Evolutionary conservation across 1,140 invertebrate species (phyloP), one percentile per base, ranked within the genome.

Genomic region (Adelges cooleyi): DNA sequence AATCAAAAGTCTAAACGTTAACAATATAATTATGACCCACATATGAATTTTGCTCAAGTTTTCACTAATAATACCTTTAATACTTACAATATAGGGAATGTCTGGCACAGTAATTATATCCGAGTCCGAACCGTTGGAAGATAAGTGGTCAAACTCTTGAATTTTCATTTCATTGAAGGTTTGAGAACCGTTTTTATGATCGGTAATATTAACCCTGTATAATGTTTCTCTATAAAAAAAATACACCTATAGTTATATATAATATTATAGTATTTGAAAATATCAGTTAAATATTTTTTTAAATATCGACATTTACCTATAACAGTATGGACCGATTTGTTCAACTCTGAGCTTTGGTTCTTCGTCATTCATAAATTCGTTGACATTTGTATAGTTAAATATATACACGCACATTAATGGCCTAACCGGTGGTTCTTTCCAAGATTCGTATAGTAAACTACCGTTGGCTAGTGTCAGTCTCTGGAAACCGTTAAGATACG

Each of bases 291-390:
- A n/a, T n/a, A n/a, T n/a, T n/a, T n/a, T n/a, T n/a, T n/a, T n/a
- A n/a, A 42, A 44, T 27, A 40, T 8, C 13, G 8, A 25, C 15
- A 29, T 46, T 25, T 40, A 93, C 90, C 81, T 87, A 76, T 93
- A 95, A 15, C 90, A 87, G 74, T 92, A 95, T 0, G 92, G 92
- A 0, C 92, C 92, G 49, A 86, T 80, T 80, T 95, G 84, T 70
- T 85, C 73, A 2, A 95, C 77, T 56, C 77, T 80, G 1, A 93
- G 74, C 71, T 87, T 90, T 23, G 82, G 80, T 3, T 78, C 82
- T 20, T 79, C 74, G 0, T 85, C 84, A 3, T 78, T 76, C 70
- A 89, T 73, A 70, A 87, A 92, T 4, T 86, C 86, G 2, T 87
- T 81, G 13, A 81, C 80, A 75, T 95, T 95, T 3, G 87, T 92